Evolutionary conservation across 1,140 invertebrate species (phyloP).

Genomic region (Zaprionus taronus): DNA sequence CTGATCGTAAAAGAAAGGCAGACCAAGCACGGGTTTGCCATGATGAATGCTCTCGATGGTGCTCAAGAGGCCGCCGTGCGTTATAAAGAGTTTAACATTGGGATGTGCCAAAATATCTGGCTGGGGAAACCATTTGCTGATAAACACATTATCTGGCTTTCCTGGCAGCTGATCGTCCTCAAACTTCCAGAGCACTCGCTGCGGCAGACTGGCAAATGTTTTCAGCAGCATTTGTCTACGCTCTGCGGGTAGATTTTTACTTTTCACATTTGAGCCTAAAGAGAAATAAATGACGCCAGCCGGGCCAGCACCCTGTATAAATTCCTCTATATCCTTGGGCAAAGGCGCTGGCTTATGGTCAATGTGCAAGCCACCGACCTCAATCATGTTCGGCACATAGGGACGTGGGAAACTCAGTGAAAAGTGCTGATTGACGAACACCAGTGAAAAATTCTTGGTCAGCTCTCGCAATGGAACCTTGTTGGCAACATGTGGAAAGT

Average conservation of each 20-base stretch:
- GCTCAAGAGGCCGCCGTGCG: conserved; percentile 90
- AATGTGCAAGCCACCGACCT: conserved; percentile 87
- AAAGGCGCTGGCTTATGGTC: conserved; percentile 79
- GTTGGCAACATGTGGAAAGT: conserved; percentile 83
- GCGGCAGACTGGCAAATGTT: conserved; percentile 86
- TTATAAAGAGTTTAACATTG: conserved; percentile 89
- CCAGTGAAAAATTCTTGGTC: conserved; percentile 84
- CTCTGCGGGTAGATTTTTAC: conserved; percentile 85
- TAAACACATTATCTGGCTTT: conserved; percentile 87
- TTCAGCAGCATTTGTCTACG: conserved; percentile 85
- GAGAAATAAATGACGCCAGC: conserved; percentile 88
- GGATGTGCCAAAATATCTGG: conserved; percentile 88
- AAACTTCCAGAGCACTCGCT: conserved; percentile 89
- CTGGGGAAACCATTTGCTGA: conserved; percentile 90
- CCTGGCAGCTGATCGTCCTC: conserved; percentile 86
- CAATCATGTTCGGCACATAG: conserved; percentile 86
- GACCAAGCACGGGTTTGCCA: conserved; percentile 89
- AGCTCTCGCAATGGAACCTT: conserved; percentile 56
- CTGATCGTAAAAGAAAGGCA: conserved; percentile 89
- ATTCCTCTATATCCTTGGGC: conserved; percentile 84
- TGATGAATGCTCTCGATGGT: conserved; percentile 89
- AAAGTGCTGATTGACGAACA: conserved; percentile 87
- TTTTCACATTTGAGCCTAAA: conserved; percentile 87
- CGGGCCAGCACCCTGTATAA: conserved; percentile 85
- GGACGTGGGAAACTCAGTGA: conserved; percentile 85